Percentiles rank a stretch among this genome's conserved stretches.
phyloP scores from a whole-genome alignment of 2,797 vertebrate species.

The Lacerta viridis region DNA sequence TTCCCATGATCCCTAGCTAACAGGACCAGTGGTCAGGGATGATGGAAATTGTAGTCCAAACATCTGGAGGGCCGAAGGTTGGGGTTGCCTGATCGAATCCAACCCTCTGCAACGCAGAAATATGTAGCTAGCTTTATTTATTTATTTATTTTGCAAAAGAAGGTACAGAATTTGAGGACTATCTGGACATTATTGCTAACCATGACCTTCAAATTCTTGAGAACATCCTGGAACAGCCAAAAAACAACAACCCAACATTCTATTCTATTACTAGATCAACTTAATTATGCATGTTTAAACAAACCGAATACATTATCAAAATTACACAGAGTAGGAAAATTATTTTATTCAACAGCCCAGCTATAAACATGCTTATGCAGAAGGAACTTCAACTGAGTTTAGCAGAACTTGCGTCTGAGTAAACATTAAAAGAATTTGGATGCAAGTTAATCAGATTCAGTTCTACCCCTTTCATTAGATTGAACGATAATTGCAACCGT shows the following conservation, averaged over 20 bases:
- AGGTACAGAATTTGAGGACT: neutral
- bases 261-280: neutral
- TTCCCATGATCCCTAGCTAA: too few relatives aligned
- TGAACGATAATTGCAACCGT: neutral
- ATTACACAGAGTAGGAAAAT: constrained; percentile 1
- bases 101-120: too few relatives aligned
- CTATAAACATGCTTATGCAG: neutral
- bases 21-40: too few relatives aligned
- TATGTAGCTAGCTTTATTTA: too few relatives aligned
- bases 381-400: neutral
- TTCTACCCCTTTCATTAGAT: constrained; percentile 1
- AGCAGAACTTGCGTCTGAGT: neutral
- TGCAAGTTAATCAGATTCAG: neutral
- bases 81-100: too few relatives aligned
- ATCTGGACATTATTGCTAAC: neutral
- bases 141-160: neutral
- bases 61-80: too few relatives aligned
- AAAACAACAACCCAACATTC: neutral
- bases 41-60: too few relatives aligned
- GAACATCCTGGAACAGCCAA: neutral
- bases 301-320: constrained; percentile 14
- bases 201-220: neutral
- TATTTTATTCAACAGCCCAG: neutral
- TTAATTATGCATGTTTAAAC: neutral
- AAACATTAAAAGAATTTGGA: constrained; percentile 6